Evolutionary conservation across 2,888 invertebrate species (phyloP), one percentile per base, ranked within the genome.

Genomic region (Syrphus vitripennis): DNA sequence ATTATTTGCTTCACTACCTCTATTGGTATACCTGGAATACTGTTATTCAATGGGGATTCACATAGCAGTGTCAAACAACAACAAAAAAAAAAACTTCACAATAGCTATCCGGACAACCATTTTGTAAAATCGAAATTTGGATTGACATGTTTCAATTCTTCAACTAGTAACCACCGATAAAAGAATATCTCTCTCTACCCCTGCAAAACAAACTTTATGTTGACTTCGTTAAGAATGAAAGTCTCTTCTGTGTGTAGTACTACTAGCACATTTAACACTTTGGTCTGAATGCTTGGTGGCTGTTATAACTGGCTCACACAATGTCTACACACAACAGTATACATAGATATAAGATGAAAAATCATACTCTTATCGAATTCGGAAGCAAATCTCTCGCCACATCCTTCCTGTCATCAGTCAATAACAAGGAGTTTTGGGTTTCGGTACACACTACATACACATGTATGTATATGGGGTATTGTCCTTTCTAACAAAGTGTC

Each of bases 401-500:
- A 65, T 71, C 50, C 71, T 71, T 77, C 59, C 71, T 71, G 61
- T 75, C 55, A 76, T 76, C 76, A 74, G 65, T 48, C 59, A 67
- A 59, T 55, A 70, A 26, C 63, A 61, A 37, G 59, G 65, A 67
- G 19, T 55, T 77, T 37, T 21, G 14, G 59, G 34, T 24, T 71
- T 26, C 50, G 16, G 57, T 55, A n/a, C n/a, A n/a, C n/a, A n/a
- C n/a, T n/a, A n/a, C n/a, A n/a, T n/a, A 10, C 12, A 34, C 31
- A 50, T n/a, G 40, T 40, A 16, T 24, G 16, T 31, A 14, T 53
- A 21, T n/a, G n/a, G 9, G 3, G n/a, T 53, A 50, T 69, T 42
- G 45, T 59, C 29, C 59, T 67, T n/a, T 69, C 55, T 42, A 72
- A 72, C 63, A 69, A 65, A 81, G 53, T 81, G 81, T 84, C 81